These are phyloP conservation scores for Mamestra brassicae DNA, from an alignment of 2,888 invertebrate genomes.

Conservation along the genomic window DNA sequence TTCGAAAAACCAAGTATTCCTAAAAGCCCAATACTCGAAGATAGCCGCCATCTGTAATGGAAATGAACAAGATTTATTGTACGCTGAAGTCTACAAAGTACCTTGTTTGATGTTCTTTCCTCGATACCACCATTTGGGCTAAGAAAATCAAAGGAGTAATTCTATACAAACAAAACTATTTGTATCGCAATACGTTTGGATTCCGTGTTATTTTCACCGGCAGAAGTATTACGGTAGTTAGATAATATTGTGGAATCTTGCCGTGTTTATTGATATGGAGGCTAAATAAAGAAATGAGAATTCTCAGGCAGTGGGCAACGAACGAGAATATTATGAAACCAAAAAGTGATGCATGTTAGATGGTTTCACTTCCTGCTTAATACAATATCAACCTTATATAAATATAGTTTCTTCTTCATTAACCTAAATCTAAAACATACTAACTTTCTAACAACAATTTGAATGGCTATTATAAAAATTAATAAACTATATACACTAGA, in stretches of 20 bases:
- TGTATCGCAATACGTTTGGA: conserved; percentile 10
- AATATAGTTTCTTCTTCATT: too few relatives aligned
- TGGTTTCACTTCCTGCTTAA: background rate
- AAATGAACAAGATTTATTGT: conserved; percentile 42
- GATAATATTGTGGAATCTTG: background rate
- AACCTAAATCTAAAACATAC: too few relatives aligned
- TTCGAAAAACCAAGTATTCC: conserved; percentile 1
- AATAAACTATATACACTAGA: too few relatives aligned
- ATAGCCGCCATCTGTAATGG: conserved; percentile 32
- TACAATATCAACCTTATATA: too few relatives aligned
- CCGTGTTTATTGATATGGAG: background rate
- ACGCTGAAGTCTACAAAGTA: conserved; percentile 39
- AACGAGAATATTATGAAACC: background rate
- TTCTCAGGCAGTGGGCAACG: background rate
- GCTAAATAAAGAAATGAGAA: background rate
- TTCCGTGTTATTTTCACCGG: conserved; percentile 30
- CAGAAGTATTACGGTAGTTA: background rate
- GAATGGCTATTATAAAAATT: too few relatives aligned
- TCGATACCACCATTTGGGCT: conserved; percentile 21
- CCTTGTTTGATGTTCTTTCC: conserved; percentile 38
- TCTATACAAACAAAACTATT: conserved; percentile 41
- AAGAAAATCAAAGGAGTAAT: conserved; percentile 34
- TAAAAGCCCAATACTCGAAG: conserved; percentile 26
- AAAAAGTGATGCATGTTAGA: background rate
- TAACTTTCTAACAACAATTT: too few relatives aligned